phyloP scores from a whole-genome alignment of 2,888 invertebrate genomes.

The Drosophila picticornis region DNA sequence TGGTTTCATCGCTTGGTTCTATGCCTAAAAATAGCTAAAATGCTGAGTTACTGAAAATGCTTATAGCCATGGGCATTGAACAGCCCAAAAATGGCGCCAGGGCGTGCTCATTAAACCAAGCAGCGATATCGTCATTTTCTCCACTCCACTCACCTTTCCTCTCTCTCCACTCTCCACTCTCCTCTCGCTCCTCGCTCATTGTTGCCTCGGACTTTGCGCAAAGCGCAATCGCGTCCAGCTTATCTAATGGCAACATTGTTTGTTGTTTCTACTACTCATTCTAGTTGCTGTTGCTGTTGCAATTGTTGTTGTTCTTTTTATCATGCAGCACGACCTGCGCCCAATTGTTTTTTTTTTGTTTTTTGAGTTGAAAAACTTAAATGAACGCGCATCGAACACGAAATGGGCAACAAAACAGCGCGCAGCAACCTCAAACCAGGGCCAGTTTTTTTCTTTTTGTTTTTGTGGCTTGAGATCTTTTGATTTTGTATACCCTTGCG shows the following conservation, averaged over 20 bases:
- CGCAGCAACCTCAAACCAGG: constrained; percentile 25
- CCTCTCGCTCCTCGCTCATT: neutral
- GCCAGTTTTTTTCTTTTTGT: constrained; percentile 20
- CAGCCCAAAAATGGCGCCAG: constrained; percentile 78
- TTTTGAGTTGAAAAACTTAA: constrained; percentile 62
- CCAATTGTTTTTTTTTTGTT: constrained; percentile 79
- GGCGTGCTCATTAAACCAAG: constrained; percentile 73
- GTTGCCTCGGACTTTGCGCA: constrained; percentile 44
- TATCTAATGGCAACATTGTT: constrained; percentile 62
- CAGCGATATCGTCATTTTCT: constrained; percentile 24
- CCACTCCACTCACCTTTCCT: neutral
- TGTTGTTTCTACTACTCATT: constrained; percentile 15
- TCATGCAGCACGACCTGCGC: constrained; percentile 80
- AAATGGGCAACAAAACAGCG: constrained; percentile 51
- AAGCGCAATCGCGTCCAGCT: constrained; percentile 52
- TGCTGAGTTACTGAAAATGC: constrained; percentile 48
- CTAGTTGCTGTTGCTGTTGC: constrained; percentile 16
- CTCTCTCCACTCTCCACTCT: neutral
- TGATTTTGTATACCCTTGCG: constrained; percentile 20
- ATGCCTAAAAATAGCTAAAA: constrained; percentile 77
- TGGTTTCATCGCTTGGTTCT: constrained; percentile 52
- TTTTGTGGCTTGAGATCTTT: constrained; percentile 45
- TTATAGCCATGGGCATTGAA: constrained; percentile 36
- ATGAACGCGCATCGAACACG: constrained; percentile 79
- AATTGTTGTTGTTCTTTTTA: constrained; percentile 49